phyloP scores from a whole-genome alignment of 2,113 vertebrate species.

The Chiloscyllium plagiosum region DNA sequence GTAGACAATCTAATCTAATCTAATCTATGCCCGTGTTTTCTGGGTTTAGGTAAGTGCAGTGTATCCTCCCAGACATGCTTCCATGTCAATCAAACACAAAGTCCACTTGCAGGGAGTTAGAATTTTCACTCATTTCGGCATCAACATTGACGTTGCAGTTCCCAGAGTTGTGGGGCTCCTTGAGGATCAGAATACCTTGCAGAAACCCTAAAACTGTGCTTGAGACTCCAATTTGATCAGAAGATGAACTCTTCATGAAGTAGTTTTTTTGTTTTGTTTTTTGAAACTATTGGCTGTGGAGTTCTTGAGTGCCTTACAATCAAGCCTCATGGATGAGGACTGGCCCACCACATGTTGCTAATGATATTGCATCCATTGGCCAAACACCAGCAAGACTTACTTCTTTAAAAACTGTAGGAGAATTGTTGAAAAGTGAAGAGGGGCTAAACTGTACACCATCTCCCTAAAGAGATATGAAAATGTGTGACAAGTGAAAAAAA shows the following conservation, averaged over 20 bases:
- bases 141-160: too few species aligned
- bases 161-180: too few species aligned
- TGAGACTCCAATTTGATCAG: too few species aligned
- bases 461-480: not conserved
- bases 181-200: too few species aligned
- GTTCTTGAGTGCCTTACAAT: not conserved
- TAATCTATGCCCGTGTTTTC: not conserved
- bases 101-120: not conserved
- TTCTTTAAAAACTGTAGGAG: not conserved
- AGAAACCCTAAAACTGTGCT: too few species aligned
- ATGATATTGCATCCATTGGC: not conserved
- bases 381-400: not conserved
- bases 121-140: not conserved
- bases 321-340: not conserved
- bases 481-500: not conserved
- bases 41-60: not conserved
- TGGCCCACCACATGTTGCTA: not conserved
- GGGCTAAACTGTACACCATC: not conserved
- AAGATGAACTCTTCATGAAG: too few species aligned
- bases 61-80: not conserved
- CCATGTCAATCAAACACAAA: not conserved
- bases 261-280: too few species aligned
- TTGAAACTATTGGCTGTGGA: not conserved
- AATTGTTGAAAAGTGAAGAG: not conserved
- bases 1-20: too few species aligned